Percentiles rank a stretch among this genome's conserved stretches.
These are phyloP conservation scores for Ptychochromis oligacanthus DNA, from an alignment of 2,113 vertebrate genomes.

Conservation along the genomic window DNA sequence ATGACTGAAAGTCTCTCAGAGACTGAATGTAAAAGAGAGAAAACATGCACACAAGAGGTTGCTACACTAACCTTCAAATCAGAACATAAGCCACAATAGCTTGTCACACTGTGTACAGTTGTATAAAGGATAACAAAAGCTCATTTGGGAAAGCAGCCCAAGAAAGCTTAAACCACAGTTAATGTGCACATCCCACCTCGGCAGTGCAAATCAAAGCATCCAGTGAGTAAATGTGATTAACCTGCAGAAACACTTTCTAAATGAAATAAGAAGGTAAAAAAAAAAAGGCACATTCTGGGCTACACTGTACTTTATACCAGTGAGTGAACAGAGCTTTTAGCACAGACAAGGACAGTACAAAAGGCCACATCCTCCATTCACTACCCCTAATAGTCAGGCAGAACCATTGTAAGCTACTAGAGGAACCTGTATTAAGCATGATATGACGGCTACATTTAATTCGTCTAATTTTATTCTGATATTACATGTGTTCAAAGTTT, in stretches of 20 bases:
- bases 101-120: not conserved
- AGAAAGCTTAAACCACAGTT: not conserved
- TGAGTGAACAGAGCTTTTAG: not conserved
- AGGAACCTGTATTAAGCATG: not conserved
- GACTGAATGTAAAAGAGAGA: not conserved
- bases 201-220: not conserved
- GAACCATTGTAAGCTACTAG: not conserved
- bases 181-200: not conserved
- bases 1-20: not conserved
- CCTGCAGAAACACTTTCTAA: not conserved
- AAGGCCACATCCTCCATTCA: not conserved
- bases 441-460: not conserved
- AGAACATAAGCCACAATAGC: not conserved
- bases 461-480: not conserved
- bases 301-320: not conserved
- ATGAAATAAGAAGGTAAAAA: not conserved
- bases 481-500: not conserved
- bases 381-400: not conserved
- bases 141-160: not conserved
- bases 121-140: no score
- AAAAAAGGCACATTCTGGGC: fast-evolving
- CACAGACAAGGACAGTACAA: not conserved
- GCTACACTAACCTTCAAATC: not conserved
- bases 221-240: not conserved
- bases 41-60: not conserved